Evolutionary conservation across 2,113 vertebrate genomes (phyloP).

Genomic region (Cranoglanis bouderius): DNA sequence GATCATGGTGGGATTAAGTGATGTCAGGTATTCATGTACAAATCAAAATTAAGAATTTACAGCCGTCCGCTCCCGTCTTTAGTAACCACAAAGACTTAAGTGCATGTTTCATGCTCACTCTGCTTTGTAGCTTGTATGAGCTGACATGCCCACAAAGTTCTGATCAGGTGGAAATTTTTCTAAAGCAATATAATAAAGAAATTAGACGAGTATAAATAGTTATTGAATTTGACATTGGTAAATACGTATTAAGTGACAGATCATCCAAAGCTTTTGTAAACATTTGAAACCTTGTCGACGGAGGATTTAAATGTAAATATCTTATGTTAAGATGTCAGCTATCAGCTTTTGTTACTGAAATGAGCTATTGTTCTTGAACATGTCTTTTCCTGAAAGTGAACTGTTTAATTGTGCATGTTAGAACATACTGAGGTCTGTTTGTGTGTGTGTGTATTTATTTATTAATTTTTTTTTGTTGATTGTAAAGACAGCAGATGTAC

Average conservation of each 20-base stretch:
- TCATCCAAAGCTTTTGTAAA: neutral
- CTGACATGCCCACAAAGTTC: neutral
- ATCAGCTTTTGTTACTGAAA: neutral
- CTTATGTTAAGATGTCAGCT: neutral
- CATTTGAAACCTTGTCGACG: neutral
- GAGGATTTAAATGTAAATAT: neutral
- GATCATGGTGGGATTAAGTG: neutral
- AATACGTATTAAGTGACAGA: neutral
- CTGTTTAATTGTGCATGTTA: neutral
- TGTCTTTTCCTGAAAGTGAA: neutral
- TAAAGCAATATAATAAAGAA: neutral
- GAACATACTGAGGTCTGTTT: neutral
- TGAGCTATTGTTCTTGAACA: neutral
- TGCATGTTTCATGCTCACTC: neutral
- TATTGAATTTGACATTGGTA: neutral
- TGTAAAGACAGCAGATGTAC: constrained; percentile 64
- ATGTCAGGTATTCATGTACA: neutral
- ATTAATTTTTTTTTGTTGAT: constrained; percentile 15
- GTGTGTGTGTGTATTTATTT: neutral
- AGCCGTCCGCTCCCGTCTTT: neutral
- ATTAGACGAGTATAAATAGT: neutral
- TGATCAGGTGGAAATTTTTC: neutral
- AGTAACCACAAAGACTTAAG: neutral
- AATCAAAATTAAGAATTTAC: neutral
- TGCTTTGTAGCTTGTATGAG: neutral